Conservation (phyloP, 2,113 vertebrate genomes). For the Entelurus aequoreus region DNA sequence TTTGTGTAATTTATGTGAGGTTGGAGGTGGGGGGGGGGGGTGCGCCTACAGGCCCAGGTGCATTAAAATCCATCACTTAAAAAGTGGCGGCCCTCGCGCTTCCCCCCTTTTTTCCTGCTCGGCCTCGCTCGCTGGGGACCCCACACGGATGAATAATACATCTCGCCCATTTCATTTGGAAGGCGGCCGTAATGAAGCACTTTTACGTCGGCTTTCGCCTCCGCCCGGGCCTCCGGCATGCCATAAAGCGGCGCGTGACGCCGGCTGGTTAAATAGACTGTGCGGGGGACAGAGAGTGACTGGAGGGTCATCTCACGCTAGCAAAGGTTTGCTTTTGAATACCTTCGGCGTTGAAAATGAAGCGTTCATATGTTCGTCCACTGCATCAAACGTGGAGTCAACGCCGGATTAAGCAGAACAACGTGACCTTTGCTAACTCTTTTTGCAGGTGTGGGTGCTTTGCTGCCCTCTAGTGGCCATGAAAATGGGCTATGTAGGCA, state of each 20-base stretch:
- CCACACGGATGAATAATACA: slow-evolving; percentile 54
- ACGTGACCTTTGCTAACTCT: too few relatives aligned
- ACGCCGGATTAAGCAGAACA: too few relatives aligned
- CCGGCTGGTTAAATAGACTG: slow-evolving; percentile 25
- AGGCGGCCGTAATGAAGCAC: slow-evolving; percentile 48
- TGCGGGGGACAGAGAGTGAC: too few relatives aligned
- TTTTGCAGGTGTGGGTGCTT: too few relatives aligned
- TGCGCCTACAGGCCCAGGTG: slow-evolving; percentile 1
- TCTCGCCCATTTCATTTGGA: slow-evolving; percentile 54
- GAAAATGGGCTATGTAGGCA: too few relatives aligned
- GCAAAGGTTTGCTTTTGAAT: too few relatives aligned
- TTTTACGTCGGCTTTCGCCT: slow-evolving; percentile 23
- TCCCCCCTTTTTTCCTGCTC: slow-evolving; percentile 37
- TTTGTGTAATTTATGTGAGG: slow-evolving; percentile 19
- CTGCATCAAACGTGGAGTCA: too few relatives aligned
- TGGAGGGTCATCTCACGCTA: too few relatives aligned
- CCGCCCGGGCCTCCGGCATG: slow-evolving; percentile 10
- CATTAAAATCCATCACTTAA: slow-evolving; percentile 10
- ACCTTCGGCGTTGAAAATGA: too few relatives aligned
- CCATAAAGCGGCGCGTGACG: slow-evolving; percentile 1
- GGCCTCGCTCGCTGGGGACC: slow-evolving; percentile 28
- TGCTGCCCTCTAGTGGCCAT: too few relatives aligned
- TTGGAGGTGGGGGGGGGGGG: too few relatives aligned
- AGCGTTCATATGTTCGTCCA: too few relatives aligned
- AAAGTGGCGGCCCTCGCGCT: slow-evolving; percentile 19